Evolutionary conservation across 1,140 invertebrate species (phyloP).

Genomic region (Procambarus clarkii): DNA sequence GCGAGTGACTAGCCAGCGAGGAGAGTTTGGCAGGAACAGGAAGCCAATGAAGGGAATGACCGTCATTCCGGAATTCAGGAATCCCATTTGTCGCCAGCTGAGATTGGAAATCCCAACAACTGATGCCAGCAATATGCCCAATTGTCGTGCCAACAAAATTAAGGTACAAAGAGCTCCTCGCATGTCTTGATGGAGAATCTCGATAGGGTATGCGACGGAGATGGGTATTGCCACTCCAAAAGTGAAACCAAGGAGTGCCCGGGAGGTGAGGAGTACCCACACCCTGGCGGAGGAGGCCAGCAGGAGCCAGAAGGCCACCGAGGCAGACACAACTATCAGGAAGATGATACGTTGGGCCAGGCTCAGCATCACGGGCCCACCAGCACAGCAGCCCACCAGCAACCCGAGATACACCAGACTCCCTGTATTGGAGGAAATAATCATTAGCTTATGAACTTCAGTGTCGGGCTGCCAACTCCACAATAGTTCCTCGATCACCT

Average conservation of each 20-base stretch:
- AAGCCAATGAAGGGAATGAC: background rate
- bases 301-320: background rate
- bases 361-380: background rate
- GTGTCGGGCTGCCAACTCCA: no score
- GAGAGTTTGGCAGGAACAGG: conserved; percentile 32
- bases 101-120: background rate
- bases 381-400: background rate
- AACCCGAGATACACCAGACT: background rate
- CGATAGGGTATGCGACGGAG: background rate
- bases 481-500: no score
- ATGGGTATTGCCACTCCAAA: background rate
- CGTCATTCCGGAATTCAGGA: background rate
- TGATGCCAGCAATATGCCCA: background rate
- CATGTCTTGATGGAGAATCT: no score
- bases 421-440: background rate
- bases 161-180: background rate
- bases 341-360: background rate
- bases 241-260: background rate
- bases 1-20: background rate
- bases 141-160: background rate
- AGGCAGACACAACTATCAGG: background rate
- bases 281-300: background rate
- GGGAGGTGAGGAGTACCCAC: background rate
- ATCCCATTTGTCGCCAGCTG: conserved; percentile 22
- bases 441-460: no score